These are phyloP conservation scores for Tinea semifulvella DNA, from an alignment of 2,888 invertebrate species.

Conservation along the genomic window DNA sequence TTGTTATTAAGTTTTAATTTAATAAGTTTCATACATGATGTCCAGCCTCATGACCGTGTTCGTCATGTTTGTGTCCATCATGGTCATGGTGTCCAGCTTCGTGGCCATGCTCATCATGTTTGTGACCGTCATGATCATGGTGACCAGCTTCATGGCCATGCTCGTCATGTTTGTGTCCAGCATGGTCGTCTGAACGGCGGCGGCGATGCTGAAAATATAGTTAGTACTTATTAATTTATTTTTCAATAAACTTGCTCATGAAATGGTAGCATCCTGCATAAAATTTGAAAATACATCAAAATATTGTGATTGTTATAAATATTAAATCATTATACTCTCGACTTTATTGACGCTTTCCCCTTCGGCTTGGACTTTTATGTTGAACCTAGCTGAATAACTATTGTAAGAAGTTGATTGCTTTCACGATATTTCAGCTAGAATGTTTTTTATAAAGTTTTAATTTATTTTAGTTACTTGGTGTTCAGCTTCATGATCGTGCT, in stretches of 20 bases:
- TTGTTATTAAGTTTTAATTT: too few species aligned
- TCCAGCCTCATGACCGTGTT: too few species aligned
- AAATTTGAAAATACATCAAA: neutral
- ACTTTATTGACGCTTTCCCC: too few species aligned
- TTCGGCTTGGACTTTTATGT: too few species aligned
- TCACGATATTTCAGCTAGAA: too few species aligned
- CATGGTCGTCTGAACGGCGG: slow-evolving; percentile 6
- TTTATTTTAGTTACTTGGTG: neutral
- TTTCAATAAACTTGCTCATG: neutral
- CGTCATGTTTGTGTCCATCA: neutral
- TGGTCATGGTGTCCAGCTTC: neutral
- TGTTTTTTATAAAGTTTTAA: too few species aligned
- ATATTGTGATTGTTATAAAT: neutral
- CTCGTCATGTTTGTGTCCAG: neutral
- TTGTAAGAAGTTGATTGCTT: too few species aligned
- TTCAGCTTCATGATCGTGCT: neutral
- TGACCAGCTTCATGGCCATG: neutral
- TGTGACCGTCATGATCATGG: neutral
- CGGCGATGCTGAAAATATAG: slow-evolving; percentile 1
- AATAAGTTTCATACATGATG: too few species aligned
- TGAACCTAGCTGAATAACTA: too few species aligned
- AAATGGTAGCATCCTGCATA: neutral
- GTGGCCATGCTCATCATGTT: too few species aligned
- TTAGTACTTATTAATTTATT: neutral
- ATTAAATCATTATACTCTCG: too few species aligned